phyloP scores from a whole-genome alignment of 1,140 invertebrate genomes.

The Vanessa tameamea region DNA sequence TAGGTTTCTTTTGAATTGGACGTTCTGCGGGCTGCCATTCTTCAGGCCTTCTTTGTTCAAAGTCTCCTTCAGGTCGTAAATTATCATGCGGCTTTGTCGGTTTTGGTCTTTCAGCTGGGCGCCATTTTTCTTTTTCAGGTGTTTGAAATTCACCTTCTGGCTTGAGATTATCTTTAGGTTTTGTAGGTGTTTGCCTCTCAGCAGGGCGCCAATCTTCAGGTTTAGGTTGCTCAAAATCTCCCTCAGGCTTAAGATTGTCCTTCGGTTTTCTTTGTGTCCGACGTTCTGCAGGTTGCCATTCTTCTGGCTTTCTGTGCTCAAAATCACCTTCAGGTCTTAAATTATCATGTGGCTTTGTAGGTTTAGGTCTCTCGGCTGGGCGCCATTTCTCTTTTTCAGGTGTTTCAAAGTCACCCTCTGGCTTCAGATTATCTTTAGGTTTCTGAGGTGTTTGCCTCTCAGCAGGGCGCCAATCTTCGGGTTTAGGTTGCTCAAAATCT shows the following conservation, averaged over 20 bases:
- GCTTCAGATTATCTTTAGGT: slow-evolving; percentile 82
- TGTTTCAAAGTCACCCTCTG: slow-evolving; percentile 80
- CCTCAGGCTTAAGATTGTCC: slow-evolving; percentile 84
- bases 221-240: slow-evolving; percentile 81
- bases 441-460: slow-evolving; percentile 53
- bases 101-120: slow-evolving; percentile 26
- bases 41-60: slow-evolving; percentile 24
- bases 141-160: slow-evolving; percentile 79
- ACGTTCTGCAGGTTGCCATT: slow-evolving; percentile 79
- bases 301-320: slow-evolving; percentile 64
- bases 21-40: slow-evolving; percentile 68
- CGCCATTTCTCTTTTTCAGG: slow-evolving; percentile 67
- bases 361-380: slow-evolving; percentile 82
- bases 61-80: slow-evolving; percentile 46
- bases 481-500: slow-evolving; percentile 50
- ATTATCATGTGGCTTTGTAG: slow-evolving; percentile 80
- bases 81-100: slow-evolving; percentile 24
- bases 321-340: slow-evolving; percentile 82
- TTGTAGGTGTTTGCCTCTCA: slow-evolving; percentile 72
- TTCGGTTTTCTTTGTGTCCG: slow-evolving; percentile 70
- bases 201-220: slow-evolving; percentile 58
- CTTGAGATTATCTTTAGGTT: slow-evolving; percentile 81
- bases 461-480: slow-evolving; percentile 56
- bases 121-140: slow-evolving; percentile 18
- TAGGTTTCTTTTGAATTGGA: slow-evolving; percentile 62